Evolutionary conservation across 1,140 invertebrate species (phyloP).

Genomic region (Littorina saxatilis): DNA sequence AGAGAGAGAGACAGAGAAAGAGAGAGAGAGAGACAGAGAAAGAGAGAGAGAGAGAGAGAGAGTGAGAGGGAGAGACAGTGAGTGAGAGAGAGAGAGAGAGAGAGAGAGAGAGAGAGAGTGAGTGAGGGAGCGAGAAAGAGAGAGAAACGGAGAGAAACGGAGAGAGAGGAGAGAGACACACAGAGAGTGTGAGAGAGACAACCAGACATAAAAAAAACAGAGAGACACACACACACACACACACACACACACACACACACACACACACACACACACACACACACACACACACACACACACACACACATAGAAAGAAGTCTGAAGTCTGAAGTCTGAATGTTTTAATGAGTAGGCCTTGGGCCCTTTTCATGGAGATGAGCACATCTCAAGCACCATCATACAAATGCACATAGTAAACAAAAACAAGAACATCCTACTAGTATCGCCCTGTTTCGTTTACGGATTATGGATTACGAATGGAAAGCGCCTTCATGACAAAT

Average conservation of each 20-base stretch:
- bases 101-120: not conserved
- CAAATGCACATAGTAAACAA: too few species aligned
- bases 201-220: not conserved
- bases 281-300: constrained; percentile 4
- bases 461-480: too few species aligned
- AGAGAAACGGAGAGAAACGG: too few species aligned
- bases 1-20: not conserved
- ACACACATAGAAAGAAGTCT: too few species aligned
- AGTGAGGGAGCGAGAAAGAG: too few species aligned
- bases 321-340: too few species aligned
- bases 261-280: not conserved
- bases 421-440: too few species aligned
- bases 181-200: not conserved
- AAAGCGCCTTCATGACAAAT: too few species aligned
- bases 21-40: not conserved
- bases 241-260: not conserved
- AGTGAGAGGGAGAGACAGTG: not conserved
- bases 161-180: not conserved
- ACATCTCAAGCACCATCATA: too few species aligned
- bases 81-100: not conserved
- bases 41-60: not conserved
- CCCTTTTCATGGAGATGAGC: too few species aligned
- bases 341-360: too few species aligned
- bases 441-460: too few species aligned
- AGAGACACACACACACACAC: not conserved